These are phyloP conservation scores for Diarsia dahlii DNA, from an alignment of 2,888 invertebrate species.

Conservation along the genomic window DNA sequence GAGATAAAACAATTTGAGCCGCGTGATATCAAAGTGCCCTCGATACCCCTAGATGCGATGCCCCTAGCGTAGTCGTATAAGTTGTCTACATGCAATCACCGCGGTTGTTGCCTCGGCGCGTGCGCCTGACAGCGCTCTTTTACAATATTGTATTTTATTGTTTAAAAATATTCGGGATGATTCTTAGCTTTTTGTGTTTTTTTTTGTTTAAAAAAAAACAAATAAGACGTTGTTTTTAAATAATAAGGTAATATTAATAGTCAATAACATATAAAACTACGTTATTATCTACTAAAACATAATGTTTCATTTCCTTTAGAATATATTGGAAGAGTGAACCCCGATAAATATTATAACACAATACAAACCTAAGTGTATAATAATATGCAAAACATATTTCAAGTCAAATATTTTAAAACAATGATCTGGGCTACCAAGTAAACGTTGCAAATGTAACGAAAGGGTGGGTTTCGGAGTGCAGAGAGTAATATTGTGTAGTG, in stretches of 20 bases:
- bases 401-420: constrained; percentile 76
- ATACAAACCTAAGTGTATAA: not conserved
- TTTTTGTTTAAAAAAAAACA: not conserved
- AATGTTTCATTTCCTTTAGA: not conserved
- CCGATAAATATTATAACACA: not conserved
- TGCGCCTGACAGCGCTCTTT: constrained; percentile 56
- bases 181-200: not conserved
- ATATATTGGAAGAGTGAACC: not conserved
- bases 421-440: constrained; percentile 76
- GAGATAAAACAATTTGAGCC: constrained; percentile 59
- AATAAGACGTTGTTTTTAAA: not conserved
- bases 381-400: constrained; percentile 49
- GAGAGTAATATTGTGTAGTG: constrained; percentile 82
- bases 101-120: constrained; percentile 52
- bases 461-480: constrained; percentile 80
- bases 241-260: not conserved
- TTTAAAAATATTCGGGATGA: not conserved
- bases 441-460: constrained; percentile 83
- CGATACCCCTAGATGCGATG: constrained; percentile 30
- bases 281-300: not conserved
- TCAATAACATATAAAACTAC: too few species aligned
- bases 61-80: constrained; percentile 24
- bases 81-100: constrained; percentile 49
- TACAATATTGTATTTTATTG: constrained; percentile 3
- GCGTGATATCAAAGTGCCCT: constrained; percentile 55